Percentiles rank a stretch among this genome's conserved stretches.
Evolutionary conservation across 2,113 vertebrate species (phyloP).

Genomic region (Thinocorus orbignyianus): DNA sequence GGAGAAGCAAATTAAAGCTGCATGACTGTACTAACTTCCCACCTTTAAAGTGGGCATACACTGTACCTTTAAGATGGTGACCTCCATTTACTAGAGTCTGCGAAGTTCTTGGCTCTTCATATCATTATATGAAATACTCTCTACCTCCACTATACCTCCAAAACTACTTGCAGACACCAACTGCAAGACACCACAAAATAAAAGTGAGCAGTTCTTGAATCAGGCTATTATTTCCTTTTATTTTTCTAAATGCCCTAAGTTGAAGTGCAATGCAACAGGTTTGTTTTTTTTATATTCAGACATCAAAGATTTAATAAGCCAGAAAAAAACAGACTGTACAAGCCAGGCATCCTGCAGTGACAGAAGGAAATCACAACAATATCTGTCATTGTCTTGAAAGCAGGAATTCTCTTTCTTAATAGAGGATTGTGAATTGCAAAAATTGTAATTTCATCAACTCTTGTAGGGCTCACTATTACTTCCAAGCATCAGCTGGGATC

Average conservation of each 20-base stretch:
- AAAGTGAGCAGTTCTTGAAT: fast-evolving
- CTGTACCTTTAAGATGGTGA: not conserved
- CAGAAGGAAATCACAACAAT: not conserved
- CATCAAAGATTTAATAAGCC: not conserved
- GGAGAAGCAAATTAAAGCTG: not conserved
- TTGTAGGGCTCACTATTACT: not conserved
- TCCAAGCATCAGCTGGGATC: not conserved
- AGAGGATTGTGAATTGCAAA: not conserved
- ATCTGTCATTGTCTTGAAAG: not conserved
- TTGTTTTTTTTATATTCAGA: not conserved
- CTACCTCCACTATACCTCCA: not conserved
- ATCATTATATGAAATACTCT: not conserved
- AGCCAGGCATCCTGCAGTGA: not conserved
- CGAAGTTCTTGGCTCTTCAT: not conserved
- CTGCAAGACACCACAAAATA: not conserved
- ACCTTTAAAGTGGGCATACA: not conserved
- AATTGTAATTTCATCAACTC: not conserved
- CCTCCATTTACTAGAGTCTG: not conserved
- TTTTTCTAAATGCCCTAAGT: not conserved
- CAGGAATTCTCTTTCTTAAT: not conserved
- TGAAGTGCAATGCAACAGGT: not conserved
- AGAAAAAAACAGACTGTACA: not conserved
- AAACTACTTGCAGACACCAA: not conserved
- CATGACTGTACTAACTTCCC: not conserved
- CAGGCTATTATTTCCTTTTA: not conserved